Evolutionary conservation across 2,113 vertebrate genomes (phyloP).

Genomic region (Lichenostomus cassidix): DNA sequence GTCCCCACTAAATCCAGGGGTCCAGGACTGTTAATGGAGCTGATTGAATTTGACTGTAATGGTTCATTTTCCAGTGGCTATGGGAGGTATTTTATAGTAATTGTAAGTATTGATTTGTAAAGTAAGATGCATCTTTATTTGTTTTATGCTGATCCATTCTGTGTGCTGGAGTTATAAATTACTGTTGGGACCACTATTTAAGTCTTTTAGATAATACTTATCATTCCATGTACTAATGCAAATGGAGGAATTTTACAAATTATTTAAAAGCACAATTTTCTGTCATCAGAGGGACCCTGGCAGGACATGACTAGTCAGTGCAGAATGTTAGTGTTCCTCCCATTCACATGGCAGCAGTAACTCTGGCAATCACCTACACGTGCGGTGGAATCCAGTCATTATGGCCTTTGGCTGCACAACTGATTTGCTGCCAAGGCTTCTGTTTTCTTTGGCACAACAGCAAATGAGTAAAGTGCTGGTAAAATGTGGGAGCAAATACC

Average conservation of each 20-base stretch:
- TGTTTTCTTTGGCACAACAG: not conserved
- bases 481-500: not conserved
- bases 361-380: not conserved
- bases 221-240: slow-evolving; percentile 4
- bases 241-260: not conserved
- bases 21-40: not conserved
- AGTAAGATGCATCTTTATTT: not conserved
- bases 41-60: not conserved
- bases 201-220: not conserved
- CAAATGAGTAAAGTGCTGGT: not conserved
- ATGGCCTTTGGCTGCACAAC: not conserved
- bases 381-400: not conserved
- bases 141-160: not conserved
- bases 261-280: not conserved
- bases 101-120: not conserved
- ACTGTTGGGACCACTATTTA: not conserved
- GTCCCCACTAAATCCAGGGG: not conserved
- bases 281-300: not conserved
- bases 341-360: not conserved
- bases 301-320: not conserved
- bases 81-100: not conserved
- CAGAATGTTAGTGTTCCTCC: not conserved
- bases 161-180: not conserved
- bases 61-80: not conserved
- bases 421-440: not conserved